Evolutionary conservation across 2,888 invertebrate genomes (phyloP).

Genomic region (Philopedon plagiatum): DNA sequence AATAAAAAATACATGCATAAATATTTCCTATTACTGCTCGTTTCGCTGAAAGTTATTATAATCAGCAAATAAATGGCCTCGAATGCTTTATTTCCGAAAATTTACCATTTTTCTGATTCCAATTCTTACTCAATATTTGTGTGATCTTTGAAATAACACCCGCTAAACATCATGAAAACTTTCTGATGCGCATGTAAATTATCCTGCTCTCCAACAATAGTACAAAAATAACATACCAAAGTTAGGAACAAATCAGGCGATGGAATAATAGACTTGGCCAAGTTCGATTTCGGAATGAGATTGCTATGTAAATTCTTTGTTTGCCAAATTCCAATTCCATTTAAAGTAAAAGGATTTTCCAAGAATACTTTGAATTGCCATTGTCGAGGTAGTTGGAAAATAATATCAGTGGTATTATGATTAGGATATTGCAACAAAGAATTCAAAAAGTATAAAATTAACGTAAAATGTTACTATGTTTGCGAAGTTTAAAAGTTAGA

Average conservation of each 20-base stretch:
- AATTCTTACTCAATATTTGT: too few relatives aligned
- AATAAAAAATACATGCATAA: too few relatives aligned
- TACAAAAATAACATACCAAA: slow-evolving; percentile 39
- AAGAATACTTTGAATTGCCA: slow-evolving; percentile 41
- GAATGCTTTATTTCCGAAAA: too few relatives aligned
- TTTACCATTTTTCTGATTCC: too few relatives aligned
- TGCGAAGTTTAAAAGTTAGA: slow-evolving; percentile 1
- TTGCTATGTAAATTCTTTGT: slow-evolving; percentile 50
- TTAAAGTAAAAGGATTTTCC: slow-evolving; percentile 48
- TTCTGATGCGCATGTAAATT: slow-evolving; percentile 23
- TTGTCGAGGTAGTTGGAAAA: slow-evolving; percentile 37
- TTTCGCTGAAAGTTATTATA: too few relatives aligned
- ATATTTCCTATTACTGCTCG: too few relatives aligned
- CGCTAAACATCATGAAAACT: not conserved
- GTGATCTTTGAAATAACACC: too few relatives aligned
- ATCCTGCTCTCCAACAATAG: slow-evolving; percentile 19
- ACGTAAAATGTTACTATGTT: slow-evolving; percentile 10
- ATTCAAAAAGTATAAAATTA: slow-evolving; percentile 15
- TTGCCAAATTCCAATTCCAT: slow-evolving; percentile 50
- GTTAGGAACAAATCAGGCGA: slow-evolving; percentile 49
- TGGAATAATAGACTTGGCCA: slow-evolving; percentile 48
- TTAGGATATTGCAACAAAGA: slow-evolving; percentile 23
- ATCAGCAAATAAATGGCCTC: too few relatives aligned
- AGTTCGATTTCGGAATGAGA: slow-evolving; percentile 49
- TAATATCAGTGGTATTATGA: slow-evolving; percentile 40